A percentile compares a stretch with the other conserved stretches of the same genome.
Evolutionary conservation across 2,113 vertebrate genomes (phyloP).

Genomic region (Uria aalge): DNA sequence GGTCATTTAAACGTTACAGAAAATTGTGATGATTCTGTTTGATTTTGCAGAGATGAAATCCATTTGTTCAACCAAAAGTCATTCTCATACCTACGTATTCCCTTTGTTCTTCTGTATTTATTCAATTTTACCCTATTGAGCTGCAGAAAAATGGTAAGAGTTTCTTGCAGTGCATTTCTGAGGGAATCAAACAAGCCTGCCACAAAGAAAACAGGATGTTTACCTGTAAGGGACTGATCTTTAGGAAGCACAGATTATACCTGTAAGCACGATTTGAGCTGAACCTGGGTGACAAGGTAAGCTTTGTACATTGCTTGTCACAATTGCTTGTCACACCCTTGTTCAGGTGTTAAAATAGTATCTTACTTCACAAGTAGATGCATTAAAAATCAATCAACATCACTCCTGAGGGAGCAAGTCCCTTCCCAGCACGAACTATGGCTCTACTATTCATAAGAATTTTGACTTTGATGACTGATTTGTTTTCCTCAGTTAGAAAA

Average conservation of each 20-base stretch:
- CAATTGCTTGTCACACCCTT: background rate
- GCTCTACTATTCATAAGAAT: background rate
- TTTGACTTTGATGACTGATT: constrained; percentile 17
- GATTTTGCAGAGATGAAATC: constrained; percentile 42
- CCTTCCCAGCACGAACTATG: background rate
- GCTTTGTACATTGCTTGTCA: background rate
- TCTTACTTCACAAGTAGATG: background rate
- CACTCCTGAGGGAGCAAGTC: background rate
- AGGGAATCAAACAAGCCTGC: background rate
- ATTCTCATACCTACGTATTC: background rate
- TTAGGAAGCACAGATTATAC: background rate
- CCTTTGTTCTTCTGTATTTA: constrained; percentile 12
- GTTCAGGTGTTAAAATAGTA: constrained; percentile 1
- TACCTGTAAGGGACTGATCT: background rate
- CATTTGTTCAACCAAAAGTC: constrained; percentile 35
- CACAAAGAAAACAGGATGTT: background rate
- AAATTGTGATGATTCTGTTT: constrained; percentile 33
- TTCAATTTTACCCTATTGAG: background rate
- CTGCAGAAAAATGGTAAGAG: background rate
- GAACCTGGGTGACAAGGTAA: background rate
- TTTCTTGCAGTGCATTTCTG: background rate
- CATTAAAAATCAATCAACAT: background rate
- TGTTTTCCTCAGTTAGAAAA: constrained; percentile 24
- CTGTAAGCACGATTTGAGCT: background rate
- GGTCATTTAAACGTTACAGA: constrained; percentile 49